phyloP scores from a whole-genome alignment of 2,113 vertebrate genomes.

The Melozone crissalis region DNA sequence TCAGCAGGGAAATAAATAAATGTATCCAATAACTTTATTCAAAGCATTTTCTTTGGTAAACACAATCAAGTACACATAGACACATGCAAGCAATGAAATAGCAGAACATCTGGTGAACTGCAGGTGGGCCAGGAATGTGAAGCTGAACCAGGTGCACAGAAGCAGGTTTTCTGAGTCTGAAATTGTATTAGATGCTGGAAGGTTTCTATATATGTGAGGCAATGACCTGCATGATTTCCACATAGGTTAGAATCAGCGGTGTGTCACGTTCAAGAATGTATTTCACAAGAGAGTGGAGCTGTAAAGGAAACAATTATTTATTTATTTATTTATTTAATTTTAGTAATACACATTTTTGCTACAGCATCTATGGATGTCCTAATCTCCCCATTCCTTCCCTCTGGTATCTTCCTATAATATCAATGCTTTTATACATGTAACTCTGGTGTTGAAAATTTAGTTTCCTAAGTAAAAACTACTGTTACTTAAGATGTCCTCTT shows the following conservation, averaged over 20 bases:
- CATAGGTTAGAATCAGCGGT: not conserved
- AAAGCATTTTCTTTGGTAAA: constrained; percentile 37
- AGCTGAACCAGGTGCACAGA: constrained; percentile 26
- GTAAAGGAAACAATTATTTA: not conserved
- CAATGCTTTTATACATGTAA: not conserved
- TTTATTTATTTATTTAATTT: not conserved
- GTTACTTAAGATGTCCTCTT: not conserved
- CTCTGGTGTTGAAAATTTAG: not conserved
- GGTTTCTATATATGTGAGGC: not conserved
- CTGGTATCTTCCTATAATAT: not conserved
- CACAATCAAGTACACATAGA: constrained; percentile 37
- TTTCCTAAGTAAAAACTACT: not conserved
- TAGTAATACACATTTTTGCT: not conserved
- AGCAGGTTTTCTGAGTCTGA: constrained; percentile 39
- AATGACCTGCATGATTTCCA: constrained; percentile 15
- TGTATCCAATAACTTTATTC: constrained; percentile 36
- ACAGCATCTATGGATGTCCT: not conserved
- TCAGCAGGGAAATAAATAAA: constrained; percentile 57
- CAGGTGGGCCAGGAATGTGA: constrained; percentile 15
- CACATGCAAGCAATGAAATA: constrained; percentile 30
- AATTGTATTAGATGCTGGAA: constrained; percentile 31
- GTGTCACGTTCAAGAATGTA: not conserved
- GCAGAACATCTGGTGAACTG: constrained; percentile 55
- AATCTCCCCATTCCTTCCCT: not conserved
- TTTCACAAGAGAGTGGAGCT: not conserved